These are phyloP conservation scores for Drosophila mojavensis DNA, from an alignment of 1,140 invertebrate genomes.

Conservation along the genomic window DNA sequence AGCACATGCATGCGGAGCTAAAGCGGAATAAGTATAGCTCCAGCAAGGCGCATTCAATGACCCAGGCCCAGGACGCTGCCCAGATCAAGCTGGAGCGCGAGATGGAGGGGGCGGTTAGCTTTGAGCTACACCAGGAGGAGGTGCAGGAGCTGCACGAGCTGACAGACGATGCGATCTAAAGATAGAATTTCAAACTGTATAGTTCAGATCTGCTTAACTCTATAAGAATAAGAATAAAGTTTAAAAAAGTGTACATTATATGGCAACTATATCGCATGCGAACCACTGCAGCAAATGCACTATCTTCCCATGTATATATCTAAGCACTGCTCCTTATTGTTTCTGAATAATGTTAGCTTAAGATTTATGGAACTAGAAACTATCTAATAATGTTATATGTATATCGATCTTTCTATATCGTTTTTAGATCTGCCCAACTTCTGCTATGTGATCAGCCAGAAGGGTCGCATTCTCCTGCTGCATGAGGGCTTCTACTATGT, in stretches of 20 bases:
- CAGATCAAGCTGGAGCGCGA: slow-evolving; percentile 65
- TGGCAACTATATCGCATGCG: not conserved
- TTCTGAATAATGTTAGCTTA: not conserved
- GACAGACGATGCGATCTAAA: slow-evolving; percentile 55
- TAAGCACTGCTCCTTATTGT: no score
- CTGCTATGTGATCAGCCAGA: slow-evolving; percentile 71
- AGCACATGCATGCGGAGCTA: slow-evolving; percentile 78
- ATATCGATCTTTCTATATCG: not conserved
- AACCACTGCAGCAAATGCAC: no score
- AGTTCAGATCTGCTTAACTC: slow-evolving; percentile 27
- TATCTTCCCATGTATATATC: no score
- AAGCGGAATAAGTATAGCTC: slow-evolving; percentile 82
- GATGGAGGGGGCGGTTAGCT: slow-evolving; percentile 56
- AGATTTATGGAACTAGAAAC: not conserved
- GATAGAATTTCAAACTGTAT: slow-evolving; percentile 47
- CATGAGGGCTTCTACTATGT: slow-evolving; percentile 69
- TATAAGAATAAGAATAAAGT: slow-evolving; percentile 28
- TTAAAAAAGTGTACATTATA: slow-evolving; percentile 31
- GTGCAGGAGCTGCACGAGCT: slow-evolving; percentile 57
- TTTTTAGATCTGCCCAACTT: slow-evolving; percentile 36
- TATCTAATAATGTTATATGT: slow-evolving; percentile 8
- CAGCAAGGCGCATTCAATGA: slow-evolving; percentile 61
- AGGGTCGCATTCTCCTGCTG: slow-evolving; percentile 66
- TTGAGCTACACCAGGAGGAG: slow-evolving; percentile 71
- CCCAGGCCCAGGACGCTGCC: slow-evolving; percentile 26